Percentiles rank a stretch among this genome's conserved stretches.
These are phyloP conservation scores for Chlorops oryzae DNA, from an alignment of 1,140 invertebrate species.

Conservation along the genomic window DNA sequence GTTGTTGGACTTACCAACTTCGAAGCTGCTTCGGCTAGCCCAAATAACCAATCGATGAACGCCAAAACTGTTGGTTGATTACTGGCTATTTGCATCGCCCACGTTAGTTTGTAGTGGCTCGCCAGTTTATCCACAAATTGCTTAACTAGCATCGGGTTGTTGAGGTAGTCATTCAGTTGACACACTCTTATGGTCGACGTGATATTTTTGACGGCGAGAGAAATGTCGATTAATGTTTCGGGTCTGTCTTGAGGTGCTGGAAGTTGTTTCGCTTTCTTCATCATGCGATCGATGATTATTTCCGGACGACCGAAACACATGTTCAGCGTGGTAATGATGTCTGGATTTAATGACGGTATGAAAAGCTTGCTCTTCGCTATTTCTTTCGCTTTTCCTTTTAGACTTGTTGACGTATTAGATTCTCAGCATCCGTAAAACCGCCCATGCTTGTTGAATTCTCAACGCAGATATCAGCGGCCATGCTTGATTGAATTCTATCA, in stretches of 20 bases:
- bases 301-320: slow-evolving; percentile 9
- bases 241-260: not conserved
- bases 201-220: slow-evolving; percentile 8
- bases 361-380: slow-evolving; percentile 2
- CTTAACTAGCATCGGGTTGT: slow-evolving; percentile 5
- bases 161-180: not conserved
- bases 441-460: not conserved
- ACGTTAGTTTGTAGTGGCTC: slow-evolving; percentile 3
- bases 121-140: slow-evolving; percentile 4
- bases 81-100: not conserved
- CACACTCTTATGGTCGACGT: slow-evolving; percentile 7
- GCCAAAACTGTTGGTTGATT: not conserved
- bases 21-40: too few species aligned
- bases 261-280: slow-evolving; percentile 1
- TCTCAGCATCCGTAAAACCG: slow-evolving; percentile 8
- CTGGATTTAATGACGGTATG: slow-evolving; percentile 2
- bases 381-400: not conserved
- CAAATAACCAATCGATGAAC: too few species aligned
- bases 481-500: slow-evolving; percentile 4
- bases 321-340: slow-evolving; percentile 1
- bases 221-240: slow-evolving; percentile 8
- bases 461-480: slow-evolving; percentile 7
- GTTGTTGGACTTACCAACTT: too few species aligned
- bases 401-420: slow-evolving; percentile 6
- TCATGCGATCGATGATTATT: slow-evolving; percentile 1